Evolutionary conservation across 2,113 vertebrate genomes (phyloP).

Genomic region (Sula dactylatra): DNA sequence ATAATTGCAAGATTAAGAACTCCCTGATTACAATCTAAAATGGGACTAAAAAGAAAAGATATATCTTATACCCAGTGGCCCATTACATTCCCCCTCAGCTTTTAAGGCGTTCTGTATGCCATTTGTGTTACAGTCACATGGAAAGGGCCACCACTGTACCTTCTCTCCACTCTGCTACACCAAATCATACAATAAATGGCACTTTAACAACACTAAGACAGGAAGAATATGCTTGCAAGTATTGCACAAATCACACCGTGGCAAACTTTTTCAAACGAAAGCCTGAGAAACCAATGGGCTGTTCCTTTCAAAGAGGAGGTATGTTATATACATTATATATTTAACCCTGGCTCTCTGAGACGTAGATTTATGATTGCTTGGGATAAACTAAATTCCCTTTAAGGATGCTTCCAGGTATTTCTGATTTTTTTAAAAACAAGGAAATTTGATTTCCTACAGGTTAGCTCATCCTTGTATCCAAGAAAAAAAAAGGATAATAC

Average conservation of each 20-base stretch:
- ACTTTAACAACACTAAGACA: neutral
- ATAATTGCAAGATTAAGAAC: neutral
- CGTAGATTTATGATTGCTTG: neutral
- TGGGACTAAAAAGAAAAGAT: neutral
- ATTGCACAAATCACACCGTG: neutral
- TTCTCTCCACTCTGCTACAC: neutral
- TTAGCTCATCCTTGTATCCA: neutral
- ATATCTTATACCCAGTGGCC: neutral
- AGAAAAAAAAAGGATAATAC: neutral
- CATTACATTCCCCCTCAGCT: neutral
- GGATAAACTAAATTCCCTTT: neutral
- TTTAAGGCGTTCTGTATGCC: neutral
- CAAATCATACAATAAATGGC: neutral
- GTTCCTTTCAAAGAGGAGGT: neutral
- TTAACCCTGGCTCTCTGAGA: neutral
- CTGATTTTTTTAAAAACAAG: neutral
- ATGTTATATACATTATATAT: neutral
- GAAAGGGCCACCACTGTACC: neutral
- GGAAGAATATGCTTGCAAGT: neutral
- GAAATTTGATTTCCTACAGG: neutral
- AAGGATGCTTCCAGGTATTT: neutral
- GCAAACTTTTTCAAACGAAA: neutral
- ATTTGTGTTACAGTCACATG: neutral
- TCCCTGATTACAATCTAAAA: neutral
- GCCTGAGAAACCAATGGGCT: neutral